Conservation (phyloP, 2,888 invertebrate genomes). For the Diarsia mendica region DNA sequence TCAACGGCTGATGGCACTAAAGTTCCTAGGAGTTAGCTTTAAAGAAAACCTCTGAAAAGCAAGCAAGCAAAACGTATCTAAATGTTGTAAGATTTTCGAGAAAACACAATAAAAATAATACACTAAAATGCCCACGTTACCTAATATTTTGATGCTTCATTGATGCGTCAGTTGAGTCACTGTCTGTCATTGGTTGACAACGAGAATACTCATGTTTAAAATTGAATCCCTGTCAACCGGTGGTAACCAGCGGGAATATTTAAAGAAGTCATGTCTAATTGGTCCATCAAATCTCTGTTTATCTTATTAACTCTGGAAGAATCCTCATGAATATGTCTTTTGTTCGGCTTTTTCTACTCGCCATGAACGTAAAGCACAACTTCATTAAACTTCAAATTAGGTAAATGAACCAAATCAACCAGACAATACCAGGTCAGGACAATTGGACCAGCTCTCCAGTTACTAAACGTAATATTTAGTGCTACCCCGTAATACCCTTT, state of each 20-base stretch:
- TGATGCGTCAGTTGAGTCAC: no score
- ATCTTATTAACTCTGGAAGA: background rate
- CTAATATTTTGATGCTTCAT: background rate
- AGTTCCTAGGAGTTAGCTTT: background rate
- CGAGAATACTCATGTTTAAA: no score
- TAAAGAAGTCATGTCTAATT: background rate
- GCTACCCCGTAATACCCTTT: constrained; percentile 66
- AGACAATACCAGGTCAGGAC: constrained; percentile 13
- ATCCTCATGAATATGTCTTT: background rate
- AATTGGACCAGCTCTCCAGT: constrained; percentile 49
- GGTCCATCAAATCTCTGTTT: background rate
- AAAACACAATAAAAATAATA: background rate
- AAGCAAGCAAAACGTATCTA: background rate
- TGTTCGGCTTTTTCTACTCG: background rate
- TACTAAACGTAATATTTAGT: constrained; percentile 60
- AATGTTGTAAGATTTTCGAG: background rate
- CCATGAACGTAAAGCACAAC: background rate
- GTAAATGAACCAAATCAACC: constrained; percentile 5
- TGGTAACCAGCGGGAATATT: no score
- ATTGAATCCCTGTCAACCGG: no score
- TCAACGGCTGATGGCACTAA: background rate
- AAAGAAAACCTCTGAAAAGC: background rate
- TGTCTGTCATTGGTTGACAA: no score
- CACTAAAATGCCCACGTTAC: background rate
- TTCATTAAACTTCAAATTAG: constrained; percentile 14